A percentile compares a stretch with the other conserved stretches of the same genome.
Conservation (phyloP, 2,113 vertebrate species). For the Erpornis zantholeuca region DNA sequence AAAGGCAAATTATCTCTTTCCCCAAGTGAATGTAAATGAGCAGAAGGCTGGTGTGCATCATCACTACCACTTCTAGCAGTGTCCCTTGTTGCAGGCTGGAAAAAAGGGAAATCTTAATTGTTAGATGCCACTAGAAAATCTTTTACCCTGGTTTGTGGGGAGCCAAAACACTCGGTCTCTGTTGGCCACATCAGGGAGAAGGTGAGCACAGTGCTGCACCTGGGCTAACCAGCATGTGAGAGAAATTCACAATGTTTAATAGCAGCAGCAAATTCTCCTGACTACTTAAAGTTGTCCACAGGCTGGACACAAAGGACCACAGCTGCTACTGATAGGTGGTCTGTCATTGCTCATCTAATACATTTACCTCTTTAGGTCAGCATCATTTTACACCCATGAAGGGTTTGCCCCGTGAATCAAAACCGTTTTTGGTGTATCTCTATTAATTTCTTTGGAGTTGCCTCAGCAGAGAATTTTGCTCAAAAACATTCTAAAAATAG, state of each 20-base stretch:
- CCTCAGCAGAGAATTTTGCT: background rate
- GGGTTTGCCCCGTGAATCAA: background rate
- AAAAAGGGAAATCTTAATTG: background rate
- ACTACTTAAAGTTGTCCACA: background rate
- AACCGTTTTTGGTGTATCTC: background rate
- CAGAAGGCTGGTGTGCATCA: background rate
- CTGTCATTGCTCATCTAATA: background rate
- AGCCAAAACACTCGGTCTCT: background rate
- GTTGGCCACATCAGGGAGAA: background rate
- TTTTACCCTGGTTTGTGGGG: background rate
- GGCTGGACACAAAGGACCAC: background rate
- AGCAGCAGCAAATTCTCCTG: background rate
- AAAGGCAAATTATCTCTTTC: constrained; percentile 53
- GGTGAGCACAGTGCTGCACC: background rate
- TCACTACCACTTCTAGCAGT: background rate
- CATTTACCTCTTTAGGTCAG: background rate
- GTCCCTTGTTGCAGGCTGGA: background rate
- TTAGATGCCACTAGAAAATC: background rate
- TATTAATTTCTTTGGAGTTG: background rate
- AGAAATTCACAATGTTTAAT: background rate
- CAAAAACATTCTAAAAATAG: background rate
- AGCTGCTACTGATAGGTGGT: background rate
- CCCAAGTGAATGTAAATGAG: constrained; percentile 33
- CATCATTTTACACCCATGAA: background rate
- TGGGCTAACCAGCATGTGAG: background rate